Conservation (phyloP, 2,113 vertebrate genomes). For the Heterotilapia buettikoferi region DNA sequence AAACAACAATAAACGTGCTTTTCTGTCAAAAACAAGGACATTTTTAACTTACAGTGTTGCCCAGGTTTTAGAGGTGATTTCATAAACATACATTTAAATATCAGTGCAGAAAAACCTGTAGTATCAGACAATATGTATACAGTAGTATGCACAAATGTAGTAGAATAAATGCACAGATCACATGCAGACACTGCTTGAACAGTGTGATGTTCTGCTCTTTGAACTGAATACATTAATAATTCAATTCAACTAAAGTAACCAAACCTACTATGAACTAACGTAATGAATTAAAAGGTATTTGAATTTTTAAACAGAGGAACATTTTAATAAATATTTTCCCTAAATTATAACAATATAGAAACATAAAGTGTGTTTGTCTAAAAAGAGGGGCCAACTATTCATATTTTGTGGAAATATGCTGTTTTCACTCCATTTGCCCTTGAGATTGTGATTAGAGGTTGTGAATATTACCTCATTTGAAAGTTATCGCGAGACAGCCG, state of each 20-base stretch:
- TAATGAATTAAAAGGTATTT: background rate
- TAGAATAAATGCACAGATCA: background rate
- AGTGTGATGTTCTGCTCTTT: background rate
- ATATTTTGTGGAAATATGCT: background rate
- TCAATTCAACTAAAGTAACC: background rate
- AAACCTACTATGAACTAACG: background rate
- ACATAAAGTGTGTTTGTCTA: background rate
- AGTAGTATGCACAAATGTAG: background rate
- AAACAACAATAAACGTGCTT: background rate
- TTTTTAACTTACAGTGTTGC: background rate
- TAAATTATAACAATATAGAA: background rate
- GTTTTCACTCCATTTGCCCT: background rate
- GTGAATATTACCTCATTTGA: background rate
- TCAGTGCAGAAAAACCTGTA: background rate
- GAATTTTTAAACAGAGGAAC: background rate
- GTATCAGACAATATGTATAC: background rate
- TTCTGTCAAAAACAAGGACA: rapidly evolving
- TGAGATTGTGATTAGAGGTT: background rate
- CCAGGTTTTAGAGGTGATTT: background rate
- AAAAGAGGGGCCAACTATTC: background rate
- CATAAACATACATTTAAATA: background rate
- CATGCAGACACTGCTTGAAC: background rate
- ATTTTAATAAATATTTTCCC: background rate
- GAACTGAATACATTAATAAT: background rate
- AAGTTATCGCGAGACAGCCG: conserved; percentile 58